phyloP scores from a whole-genome alignment of 2,113 vertebrate species.

The Saimiri boliviensis region DNA sequence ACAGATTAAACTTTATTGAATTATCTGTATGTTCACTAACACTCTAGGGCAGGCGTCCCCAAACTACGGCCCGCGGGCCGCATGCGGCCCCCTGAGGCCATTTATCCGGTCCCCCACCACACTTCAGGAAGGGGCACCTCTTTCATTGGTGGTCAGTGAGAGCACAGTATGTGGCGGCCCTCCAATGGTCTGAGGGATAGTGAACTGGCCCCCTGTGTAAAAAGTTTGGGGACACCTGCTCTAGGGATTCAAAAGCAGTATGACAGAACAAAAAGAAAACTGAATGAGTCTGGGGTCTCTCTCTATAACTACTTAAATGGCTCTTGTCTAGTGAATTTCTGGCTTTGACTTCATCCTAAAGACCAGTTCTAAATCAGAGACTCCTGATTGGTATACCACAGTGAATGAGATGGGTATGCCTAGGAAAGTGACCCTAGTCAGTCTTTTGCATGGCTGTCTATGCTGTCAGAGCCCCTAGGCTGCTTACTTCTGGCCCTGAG shows the following conservation, averaged over 20 bases:
- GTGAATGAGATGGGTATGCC: not conserved
- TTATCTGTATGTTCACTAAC: slow-evolving; percentile 11
- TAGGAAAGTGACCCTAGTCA: not conserved
- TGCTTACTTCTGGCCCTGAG: not conserved
- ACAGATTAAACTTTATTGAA: not conserved
- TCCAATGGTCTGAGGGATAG: too few relatives aligned
- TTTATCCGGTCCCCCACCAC: too few relatives aligned
- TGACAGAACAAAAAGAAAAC: not conserved
- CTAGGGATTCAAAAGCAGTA: not conserved
- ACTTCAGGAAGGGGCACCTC: too few relatives aligned
- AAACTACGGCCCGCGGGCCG: too few relatives aligned
- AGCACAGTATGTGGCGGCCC: too few relatives aligned
- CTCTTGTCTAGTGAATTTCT: not conserved
- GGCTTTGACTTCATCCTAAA: not conserved
- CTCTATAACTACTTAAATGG: not conserved
- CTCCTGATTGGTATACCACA: not conserved
- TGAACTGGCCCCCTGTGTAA: too few relatives aligned
- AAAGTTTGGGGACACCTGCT: too few relatives aligned
- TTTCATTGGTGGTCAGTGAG: too few relatives aligned
- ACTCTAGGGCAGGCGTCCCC: too few relatives aligned
- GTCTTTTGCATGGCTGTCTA: not conserved
- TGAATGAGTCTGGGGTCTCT: not conserved
- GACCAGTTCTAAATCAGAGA: not conserved
- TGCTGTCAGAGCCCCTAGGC: not conserved
- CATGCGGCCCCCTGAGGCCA: too few relatives aligned